phyloP scores from a whole-genome alignment of 2,797 vertebrate genomes.

The Alexandromys oeconomus region DNA sequence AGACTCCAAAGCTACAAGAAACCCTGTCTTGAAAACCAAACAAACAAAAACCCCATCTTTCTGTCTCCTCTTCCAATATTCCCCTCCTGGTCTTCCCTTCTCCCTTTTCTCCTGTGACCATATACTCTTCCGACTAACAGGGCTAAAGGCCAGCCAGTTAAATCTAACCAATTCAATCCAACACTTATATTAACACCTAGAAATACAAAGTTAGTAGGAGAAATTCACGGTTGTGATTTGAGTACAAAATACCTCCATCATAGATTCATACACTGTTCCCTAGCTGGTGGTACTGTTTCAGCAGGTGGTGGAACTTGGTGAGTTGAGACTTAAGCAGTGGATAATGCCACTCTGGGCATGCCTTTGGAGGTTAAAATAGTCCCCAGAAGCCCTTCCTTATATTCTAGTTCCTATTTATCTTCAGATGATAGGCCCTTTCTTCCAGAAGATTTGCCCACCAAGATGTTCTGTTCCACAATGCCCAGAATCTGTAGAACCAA shows the following conservation, averaged over 20 bases:
- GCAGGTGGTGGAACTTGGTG: not conserved
- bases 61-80: not conserved
- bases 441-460: not conserved
- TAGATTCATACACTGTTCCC: not conserved
- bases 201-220: not conserved
- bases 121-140: not conserved
- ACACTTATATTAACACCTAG: not conserved
- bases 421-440: not conserved
- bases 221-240: not conserved
- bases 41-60: not conserved
- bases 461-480: not conserved
- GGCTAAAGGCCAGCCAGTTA: not conserved
- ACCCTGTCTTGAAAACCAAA: too few species aligned
- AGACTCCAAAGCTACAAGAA: too few species aligned
- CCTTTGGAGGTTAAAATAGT: not conserved
- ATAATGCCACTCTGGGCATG: accelerated
- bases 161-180: not conserved
- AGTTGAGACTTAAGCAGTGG: not conserved
- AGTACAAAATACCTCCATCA: not conserved
- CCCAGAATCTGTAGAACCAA: not conserved
- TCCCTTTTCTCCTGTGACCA: accelerated
- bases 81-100: accelerated
- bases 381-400: not conserved
- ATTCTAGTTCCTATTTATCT: too few species aligned
- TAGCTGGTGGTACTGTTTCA: not conserved